These are phyloP conservation scores for Stichopus chloronotus DNA, from an alignment of 35 echinoderm and acorn worm species.

Conservation along the genomic window DNA sequence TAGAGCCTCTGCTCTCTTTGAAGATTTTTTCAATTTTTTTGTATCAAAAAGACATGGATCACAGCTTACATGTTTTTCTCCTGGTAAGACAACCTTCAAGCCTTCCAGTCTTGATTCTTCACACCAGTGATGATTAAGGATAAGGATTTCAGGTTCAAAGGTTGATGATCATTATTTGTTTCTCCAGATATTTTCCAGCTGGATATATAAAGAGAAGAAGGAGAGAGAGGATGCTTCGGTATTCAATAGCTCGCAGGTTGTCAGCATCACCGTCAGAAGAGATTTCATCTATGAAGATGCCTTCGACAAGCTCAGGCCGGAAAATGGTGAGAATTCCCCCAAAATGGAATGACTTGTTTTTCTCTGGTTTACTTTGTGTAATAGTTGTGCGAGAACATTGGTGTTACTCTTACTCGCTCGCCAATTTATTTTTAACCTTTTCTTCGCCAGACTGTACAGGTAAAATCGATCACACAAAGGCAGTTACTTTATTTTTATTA, in stretches of 20 bases:
- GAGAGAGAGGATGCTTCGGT: slow-evolving; percentile 65
- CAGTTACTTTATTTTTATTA: too few relatives aligned
- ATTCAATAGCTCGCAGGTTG: slow-evolving; percentile 49
- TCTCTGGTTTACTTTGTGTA: background rate
- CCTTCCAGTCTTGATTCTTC: too few relatives aligned
- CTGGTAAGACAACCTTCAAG: too few relatives aligned
- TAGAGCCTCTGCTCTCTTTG: too few relatives aligned
- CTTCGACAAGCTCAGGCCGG: slow-evolving; percentile 86
- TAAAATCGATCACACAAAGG: too few relatives aligned
- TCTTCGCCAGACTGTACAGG: too few relatives aligned
- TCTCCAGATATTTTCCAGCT: slow-evolving; percentile 77
- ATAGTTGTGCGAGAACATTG: background rate
- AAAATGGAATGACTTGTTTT: background rate
- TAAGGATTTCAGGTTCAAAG: too few relatives aligned
- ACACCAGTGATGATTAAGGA: too few relatives aligned
- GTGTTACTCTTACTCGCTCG: background rate
- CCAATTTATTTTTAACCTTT: background rate
- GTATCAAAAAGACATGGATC: too few relatives aligned
- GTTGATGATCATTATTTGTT: background rate
- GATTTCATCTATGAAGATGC: slow-evolving; percentile 98
- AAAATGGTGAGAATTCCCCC: slow-evolving; percentile 77
- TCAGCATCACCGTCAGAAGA: slow-evolving; percentile 81
- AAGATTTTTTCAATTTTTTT: too few relatives aligned
- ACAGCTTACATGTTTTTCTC: too few relatives aligned
- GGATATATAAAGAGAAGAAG: slow-evolving; percentile 75